A percentile compares a stretch with the other conserved stretches of the same genome.
Conservation (phyloP, 1,140 invertebrate species). For the Solen grandis region DNA sequence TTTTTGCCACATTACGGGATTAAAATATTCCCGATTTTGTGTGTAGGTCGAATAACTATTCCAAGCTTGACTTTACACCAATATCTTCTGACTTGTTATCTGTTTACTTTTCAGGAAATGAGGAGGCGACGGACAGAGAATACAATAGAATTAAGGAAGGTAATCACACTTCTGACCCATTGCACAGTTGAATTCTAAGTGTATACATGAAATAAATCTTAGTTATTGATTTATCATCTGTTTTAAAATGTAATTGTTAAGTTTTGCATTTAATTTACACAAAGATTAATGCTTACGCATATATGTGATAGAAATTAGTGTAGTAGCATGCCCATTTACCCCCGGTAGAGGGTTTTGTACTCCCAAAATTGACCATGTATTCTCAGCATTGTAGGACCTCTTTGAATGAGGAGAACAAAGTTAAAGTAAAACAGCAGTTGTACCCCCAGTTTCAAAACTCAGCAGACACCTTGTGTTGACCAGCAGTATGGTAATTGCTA, state of each 20-base stretch:
- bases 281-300: too few relatives aligned
- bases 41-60: too few relatives aligned
- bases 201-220: neutral
- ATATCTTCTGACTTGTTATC: too few relatives aligned
- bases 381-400: neutral
- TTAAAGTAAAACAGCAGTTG: neutral
- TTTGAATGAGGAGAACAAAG: neutral
- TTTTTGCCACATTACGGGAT: too few relatives aligned
- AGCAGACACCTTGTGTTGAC: neutral
- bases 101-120: constrained; percentile 83
- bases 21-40: too few relatives aligned
- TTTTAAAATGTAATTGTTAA: neutral
- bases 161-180: constrained; percentile 57
- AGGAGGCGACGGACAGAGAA: constrained; percentile 96
- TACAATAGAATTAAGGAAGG: constrained; percentile 95
- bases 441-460: too few relatives aligned
- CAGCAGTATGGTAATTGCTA: neutral
- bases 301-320: too few relatives aligned
- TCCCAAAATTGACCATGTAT: neutral
- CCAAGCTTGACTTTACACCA: too few relatives aligned
- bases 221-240: neutral
- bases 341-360: too few relatives aligned
- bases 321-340: too few relatives aligned
- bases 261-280: too few relatives aligned
- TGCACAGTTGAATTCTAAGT: neutral